Evolutionary conservation across 2,888 invertebrate species (phyloP), one percentile per base, ranked within the genome.

Genomic region (Tiliacea citrago): DNA sequence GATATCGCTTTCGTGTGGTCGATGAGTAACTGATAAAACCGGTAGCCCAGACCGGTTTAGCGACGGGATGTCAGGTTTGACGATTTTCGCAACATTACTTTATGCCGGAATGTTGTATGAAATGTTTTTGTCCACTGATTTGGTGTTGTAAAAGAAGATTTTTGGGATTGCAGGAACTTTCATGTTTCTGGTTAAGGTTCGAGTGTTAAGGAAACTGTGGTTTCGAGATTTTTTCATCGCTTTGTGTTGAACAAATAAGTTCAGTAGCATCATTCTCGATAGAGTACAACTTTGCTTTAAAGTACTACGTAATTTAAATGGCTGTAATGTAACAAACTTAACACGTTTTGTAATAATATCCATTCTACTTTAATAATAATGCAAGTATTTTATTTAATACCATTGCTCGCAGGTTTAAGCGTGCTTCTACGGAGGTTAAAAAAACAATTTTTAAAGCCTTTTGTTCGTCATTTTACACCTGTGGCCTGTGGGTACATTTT

Each of bases 1-100:
- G 87, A 88, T 86, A 89, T 90, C 88, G 88, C 88, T 89, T 87
- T 86, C 80, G 42, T 82, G 79, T 77, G 62, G 86, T 72, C n/a
- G 83, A 79, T 79, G 81, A 83, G 77, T 80, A 68, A 83, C 70
- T 79, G 68, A 80, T 76, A 81, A 79, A 86, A 88, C 87, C 80
- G 63, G 87, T 86, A 80, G 77, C 60, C 35, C 66, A 71, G 60
- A 89, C 88, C 81, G 88, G 88, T 88, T 68, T 9, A 49, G 61
- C 68, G 77, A 80, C 83, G 73, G 81, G 82, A 83, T 83, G 79
- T 84, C 72, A 68, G 55, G n/a, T 77, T 80, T 88, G 73, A 81
- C 72, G 82, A 83, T 88, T 88, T 84, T 88, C 84, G 88, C 87
- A 82, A 82, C 81, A 75, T 81, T 82, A 79, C 79, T 77, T 79